These are phyloP conservation scores for Rhagophthalmus giganteus DNA, from an alignment of 2,888 invertebrate genomes.

Conservation along the genomic window DNA sequence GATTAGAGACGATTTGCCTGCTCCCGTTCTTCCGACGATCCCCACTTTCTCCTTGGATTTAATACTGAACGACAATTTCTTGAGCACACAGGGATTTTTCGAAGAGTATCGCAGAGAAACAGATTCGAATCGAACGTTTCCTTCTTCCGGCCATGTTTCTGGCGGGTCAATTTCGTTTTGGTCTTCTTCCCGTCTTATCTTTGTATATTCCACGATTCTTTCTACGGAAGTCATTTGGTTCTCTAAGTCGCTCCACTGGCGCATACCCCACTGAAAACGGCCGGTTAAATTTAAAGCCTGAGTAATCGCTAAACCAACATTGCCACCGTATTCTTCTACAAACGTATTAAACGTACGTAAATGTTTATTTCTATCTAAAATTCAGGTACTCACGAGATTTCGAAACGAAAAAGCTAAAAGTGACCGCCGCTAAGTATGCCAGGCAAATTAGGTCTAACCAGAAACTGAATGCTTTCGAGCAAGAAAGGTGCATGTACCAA, in stretches of 20 bases:
- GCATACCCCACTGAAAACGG: slow-evolving; percentile 87
- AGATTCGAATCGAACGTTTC: slow-evolving; percentile 77
- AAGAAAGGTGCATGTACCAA: slow-evolving; percentile 68
- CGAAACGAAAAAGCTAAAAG: slow-evolving; percentile 66
- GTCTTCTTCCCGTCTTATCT: slow-evolving; percentile 62
- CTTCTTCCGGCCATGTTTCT: slow-evolving; percentile 79
- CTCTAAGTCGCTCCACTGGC: slow-evolving; percentile 54
- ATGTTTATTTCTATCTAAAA: not conserved
- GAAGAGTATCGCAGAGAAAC: slow-evolving; percentile 86
- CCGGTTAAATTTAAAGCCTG: slow-evolving; percentile 50
- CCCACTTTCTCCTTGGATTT: slow-evolving; percentile 86
- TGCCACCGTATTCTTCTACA: slow-evolving; percentile 49
- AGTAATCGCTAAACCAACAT: slow-evolving; percentile 52
- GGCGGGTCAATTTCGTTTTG: slow-evolving; percentile 44
- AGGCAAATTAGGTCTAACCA: slow-evolving; percentile 72
- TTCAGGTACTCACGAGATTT: slow-evolving; percentile 38
- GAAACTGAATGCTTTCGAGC: slow-evolving; percentile 70
- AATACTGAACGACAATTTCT: slow-evolving; percentile 76
- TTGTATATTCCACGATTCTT: slow-evolving; percentile 78
- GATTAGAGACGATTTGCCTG: slow-evolving; percentile 90
- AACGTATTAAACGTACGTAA: slow-evolving; percentile 16
- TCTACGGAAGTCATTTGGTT: slow-evolving; percentile 92
- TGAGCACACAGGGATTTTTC: slow-evolving; percentile 83
- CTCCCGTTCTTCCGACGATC: slow-evolving; percentile 88
- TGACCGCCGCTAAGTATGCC: slow-evolving; percentile 66